Base-by-base conservation (phyloP, 2,113 vertebrate species). In the Coryphaenoides rupestris region DNA sequence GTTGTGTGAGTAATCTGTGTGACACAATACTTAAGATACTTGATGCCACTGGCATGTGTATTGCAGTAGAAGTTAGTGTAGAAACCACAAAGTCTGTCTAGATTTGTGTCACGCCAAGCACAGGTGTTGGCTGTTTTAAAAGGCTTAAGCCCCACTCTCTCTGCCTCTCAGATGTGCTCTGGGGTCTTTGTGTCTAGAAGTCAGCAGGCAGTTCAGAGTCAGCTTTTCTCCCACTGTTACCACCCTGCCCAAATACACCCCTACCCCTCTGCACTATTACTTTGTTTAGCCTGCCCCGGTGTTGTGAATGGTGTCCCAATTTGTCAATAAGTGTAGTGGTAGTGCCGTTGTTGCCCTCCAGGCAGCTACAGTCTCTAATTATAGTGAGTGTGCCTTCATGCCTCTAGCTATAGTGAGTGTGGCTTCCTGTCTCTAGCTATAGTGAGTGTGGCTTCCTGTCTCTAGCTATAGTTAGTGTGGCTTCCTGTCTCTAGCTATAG, bases 31-130 rank as follows among this genome's bases (percentile, higher is more conserved):
- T 9, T 40, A 40, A 40, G 33, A 7, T 40, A 40, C 33, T 40
- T 40, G 33, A 40, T 12, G 13, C 59, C 61, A 66, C 75, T 72
- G 55, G 66, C 56, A 63, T 50, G 14, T 50, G 46, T 33, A 66
- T 73, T 6, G 50, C 23, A n/a, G 13, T 21, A 7, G 13, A 58
- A 21, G 2, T 49, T 16, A 50, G 47, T 50, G 47, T n/a, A 4
- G n/a, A 2, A 61, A 46, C 17, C 60, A 23, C 53, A 63, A 60
- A 61, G 6, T 76, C 72, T 81, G 76, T 74, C 75, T 78, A 82
- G 78, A 82, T 82, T 83, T 53, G 81, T 78, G 80, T 72, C 70
- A 74, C 69, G 60, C 64, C 78, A 76, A 69, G 81, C 84, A 79
- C 81, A 87, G 83, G 84, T 83, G 81, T 83, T 79, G 66, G 21